Evolutionary conservation across 2,113 vertebrate genomes (phyloP).

Genomic region (Lepus americanus): DNA sequence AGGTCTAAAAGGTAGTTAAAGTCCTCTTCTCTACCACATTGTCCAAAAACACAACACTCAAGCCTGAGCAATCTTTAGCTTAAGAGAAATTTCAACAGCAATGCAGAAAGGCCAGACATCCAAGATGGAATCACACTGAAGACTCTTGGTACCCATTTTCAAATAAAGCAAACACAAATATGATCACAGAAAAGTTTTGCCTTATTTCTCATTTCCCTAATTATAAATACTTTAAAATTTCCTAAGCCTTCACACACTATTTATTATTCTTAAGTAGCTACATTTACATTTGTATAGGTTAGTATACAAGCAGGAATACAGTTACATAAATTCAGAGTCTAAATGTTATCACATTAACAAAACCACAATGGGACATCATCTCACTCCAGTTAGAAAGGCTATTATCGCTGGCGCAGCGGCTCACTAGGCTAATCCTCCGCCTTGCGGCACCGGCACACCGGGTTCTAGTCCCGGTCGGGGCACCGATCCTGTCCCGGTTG

Average conservation of each 20-base stretch:
- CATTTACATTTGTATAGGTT: not conserved
- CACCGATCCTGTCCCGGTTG: no score
- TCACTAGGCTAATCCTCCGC: no score
- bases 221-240: slow-evolving; percentile 11
- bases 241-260: not conserved
- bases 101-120: not conserved
- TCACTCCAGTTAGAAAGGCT: not conserved
- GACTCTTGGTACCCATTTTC: not conserved
- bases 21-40: not conserved
- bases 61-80: not conserved
- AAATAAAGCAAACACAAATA: not conserved
- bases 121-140: not conserved
- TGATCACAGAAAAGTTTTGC: not conserved
- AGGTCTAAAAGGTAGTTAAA: not conserved
- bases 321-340: not conserved
- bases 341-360: not conserved
- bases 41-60: not conserved
- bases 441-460: no score
- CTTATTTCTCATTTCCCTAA: slow-evolving; percentile 24
- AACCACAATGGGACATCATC: not conserved
- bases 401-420: no score
- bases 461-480: no score
- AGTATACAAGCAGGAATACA: not conserved
- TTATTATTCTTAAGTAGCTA: slow-evolving; percentile 43
- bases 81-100: not conserved